A percentile compares a stretch with the other conserved stretches of the same genome.
Evolutionary conservation across 2,113 vertebrate genomes (phyloP).

Genomic region (Oophaga pumilio): DNA sequence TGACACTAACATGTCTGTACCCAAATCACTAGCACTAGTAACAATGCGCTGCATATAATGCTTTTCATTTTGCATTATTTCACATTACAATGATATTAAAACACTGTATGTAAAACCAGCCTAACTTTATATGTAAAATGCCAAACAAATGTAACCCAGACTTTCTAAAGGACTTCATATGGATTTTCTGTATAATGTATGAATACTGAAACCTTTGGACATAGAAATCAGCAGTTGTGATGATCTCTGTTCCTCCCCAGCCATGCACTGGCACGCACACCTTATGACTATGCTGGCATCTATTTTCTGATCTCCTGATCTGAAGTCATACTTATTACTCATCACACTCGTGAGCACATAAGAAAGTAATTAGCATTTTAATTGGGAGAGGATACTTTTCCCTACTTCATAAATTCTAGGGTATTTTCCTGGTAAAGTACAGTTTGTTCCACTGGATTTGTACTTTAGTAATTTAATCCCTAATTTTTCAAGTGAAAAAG

Average conservation of each 20-base stretch:
- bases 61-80: no score
- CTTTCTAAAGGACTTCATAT: not conserved
- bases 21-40: no score
- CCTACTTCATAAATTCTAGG: not conserved
- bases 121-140: not conserved
- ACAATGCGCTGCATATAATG: no score
- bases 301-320: not conserved
- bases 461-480: not conserved
- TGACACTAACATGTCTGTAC: no score
- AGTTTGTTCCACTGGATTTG: not conserved
- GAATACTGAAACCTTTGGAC: not conserved
- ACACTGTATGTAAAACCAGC: not conserved
- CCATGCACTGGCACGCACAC: not conserved
- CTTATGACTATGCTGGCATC: conserved; percentile 1
- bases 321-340: conserved; percentile 7
- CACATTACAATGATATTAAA: no score
- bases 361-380: not conserved
- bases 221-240: not conserved
- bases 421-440: not conserved
- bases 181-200: not conserved
- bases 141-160: not conserved
- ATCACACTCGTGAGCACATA: conserved; percentile 10
- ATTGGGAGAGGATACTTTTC: not conserved
- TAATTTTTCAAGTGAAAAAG: not conserved
- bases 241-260: not conserved